Conservation (phyloP, 2,113 vertebrate genomes). For the Antigone vipio region DNA sequence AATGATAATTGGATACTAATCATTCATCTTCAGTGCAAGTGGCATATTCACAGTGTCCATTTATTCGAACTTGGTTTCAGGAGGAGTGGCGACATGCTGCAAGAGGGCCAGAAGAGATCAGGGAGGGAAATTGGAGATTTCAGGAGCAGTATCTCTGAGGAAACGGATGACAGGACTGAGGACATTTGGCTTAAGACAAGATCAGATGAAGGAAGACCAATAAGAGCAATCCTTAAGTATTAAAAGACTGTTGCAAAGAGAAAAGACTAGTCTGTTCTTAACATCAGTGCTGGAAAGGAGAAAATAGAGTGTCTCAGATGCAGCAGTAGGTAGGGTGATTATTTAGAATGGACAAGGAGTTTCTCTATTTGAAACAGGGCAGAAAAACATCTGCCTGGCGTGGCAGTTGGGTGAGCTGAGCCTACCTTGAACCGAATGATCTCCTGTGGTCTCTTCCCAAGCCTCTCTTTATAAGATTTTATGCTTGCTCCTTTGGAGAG, state of each 20-base stretch:
- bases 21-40: background rate
- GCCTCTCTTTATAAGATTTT: background rate
- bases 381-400: background rate
- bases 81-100: background rate
- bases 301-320: background rate
- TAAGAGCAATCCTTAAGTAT: background rate
- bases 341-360: background rate
- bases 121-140: background rate
- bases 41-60: background rate
- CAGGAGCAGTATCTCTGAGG: background rate
- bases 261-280: background rate
- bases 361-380: background rate
- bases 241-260: background rate
- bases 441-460: background rate
- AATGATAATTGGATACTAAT: background rate
- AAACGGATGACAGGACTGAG: background rate
- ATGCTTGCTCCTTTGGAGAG: background rate
- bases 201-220: background rate
- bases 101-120: background rate
- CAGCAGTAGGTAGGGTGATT: background rate
- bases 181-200: background rate
- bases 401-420: background rate
- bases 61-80: background rate
- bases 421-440: background rate
- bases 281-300: background rate